Percentiles rank a stretch among this genome's conserved stretches.
Conservation (phyloP, 2,888 invertebrate species). For the Dryobotodes eremita region DNA sequence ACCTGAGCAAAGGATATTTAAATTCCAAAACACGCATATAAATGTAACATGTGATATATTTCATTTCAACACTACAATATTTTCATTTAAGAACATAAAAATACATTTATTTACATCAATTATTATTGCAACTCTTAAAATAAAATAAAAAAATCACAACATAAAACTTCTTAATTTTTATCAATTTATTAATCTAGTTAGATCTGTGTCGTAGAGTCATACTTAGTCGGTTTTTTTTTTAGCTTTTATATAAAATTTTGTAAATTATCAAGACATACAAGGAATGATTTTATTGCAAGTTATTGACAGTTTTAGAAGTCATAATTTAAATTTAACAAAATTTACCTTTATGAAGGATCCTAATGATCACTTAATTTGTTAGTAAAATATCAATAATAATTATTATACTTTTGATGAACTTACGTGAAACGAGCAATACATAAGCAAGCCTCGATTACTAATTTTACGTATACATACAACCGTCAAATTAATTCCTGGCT, state of each 20-base stretch:
- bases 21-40: constrained; percentile 43
- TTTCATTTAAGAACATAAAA: constrained; percentile 78
- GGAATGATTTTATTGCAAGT: constrained; percentile 52
- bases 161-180: constrained; percentile 67
- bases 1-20: background rate
- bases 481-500: constrained; percentile 23
- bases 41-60: constrained; percentile 87
- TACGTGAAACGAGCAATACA: constrained; percentile 42
- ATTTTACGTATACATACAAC: constrained; percentile 47
- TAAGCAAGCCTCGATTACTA: constrained; percentile 41
- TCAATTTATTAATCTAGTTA: constrained; percentile 55
- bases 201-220: constrained; percentile 58
- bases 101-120: constrained; percentile 80
- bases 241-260: constrained; percentile 10
- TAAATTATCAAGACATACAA: constrained; percentile 33
- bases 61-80: constrained; percentile 84
- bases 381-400: constrained; percentile 24
- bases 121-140: constrained; percentile 82
- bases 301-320: constrained; percentile 8
- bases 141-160: constrained; percentile 80
- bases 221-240: constrained; percentile 8
- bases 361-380: constrained; percentile 1
- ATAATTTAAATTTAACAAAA: constrained; percentile 10
- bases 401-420: background rate
- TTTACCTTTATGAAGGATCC: background rate